Base-by-base conservation (phyloP, 2,888 invertebrate genomes). In the Leucophora obtusa region DNA sequence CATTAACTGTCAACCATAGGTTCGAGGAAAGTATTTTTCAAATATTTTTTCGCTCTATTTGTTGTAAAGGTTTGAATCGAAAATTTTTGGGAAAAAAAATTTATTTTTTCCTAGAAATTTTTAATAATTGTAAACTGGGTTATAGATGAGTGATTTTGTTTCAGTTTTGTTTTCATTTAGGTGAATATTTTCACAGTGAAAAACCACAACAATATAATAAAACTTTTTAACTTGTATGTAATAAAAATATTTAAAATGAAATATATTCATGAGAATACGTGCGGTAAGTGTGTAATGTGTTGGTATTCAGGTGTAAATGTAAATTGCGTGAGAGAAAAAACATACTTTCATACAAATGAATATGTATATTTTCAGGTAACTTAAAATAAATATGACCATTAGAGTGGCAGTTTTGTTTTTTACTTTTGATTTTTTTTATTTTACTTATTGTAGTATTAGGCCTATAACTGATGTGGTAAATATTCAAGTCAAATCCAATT, bases 271-370 rank as follows among this genome's bases (percentile, higher is more conserved):
- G 28, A 24, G 14, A 14, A 47, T 35, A 54, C 11, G 38, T 38
- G 11, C 17, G 3, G 24, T 18, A 0, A 53, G 18, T 35, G 65
- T 68, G 50, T 38, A n/a, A 17, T 66, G 68, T 59, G 14, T 47
- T n/a, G 68, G 68, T 50, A 69, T 72, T 68, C 62, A 71, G 74
- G 79, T 69, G 79, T 72, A 70, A 68, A 72, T 76, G 63, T 28
- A 76, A 74, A 78, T 79, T 66, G 69, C 43, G 11, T 66, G n/a
- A 80, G 54, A 62, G 18, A 56, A 35, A 54, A 71, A 24, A 65
- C 69, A 53, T 38, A 62, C 38, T 14, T 24, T 11, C 54, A 47
- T 43, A 11, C 18, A 4, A 17, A 35, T 66, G 15, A 35, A 24
- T 24, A 28, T 28, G 28, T 6, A 17, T 14, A 14, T 38, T 38